Evolutionary conservation across 2,113 vertebrate genomes (phyloP).

Genomic region (Aptenodytes patagonicus): DNA sequence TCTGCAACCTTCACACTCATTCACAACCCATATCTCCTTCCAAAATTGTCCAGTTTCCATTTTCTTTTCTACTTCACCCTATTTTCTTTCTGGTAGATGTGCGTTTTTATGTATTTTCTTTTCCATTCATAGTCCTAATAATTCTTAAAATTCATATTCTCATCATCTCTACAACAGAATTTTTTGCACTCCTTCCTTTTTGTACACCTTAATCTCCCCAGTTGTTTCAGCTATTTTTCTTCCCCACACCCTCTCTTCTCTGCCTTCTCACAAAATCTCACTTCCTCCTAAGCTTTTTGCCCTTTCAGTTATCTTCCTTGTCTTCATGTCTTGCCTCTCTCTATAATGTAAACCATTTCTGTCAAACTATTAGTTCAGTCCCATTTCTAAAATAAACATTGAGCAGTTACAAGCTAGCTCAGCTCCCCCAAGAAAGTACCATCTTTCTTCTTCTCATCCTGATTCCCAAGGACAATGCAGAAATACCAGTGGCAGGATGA

Average conservation of each 20-base stretch:
- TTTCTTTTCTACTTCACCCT: background rate
- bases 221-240: background rate
- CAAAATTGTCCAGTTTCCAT: background rate
- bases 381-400: background rate
- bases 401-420: background rate
- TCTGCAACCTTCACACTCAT: background rate
- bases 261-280: background rate
- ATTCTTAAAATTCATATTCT: background rate
- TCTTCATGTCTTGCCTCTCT: background rate
- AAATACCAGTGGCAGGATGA: background rate
- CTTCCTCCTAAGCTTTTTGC: background rate
- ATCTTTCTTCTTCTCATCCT: background rate
- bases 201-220: background rate
- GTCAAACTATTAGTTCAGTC: background rate
- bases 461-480: background rate
- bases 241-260: background rate
- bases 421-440: background rate
- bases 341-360: background rate
- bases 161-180: background rate
- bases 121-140: background rate
- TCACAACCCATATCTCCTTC: background rate
- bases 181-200: background rate
- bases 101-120: background rate
- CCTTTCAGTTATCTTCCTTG: background rate
- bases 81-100: background rate